These are phyloP conservation scores for Parauchenoglanis punctatus DNA, from an alignment of 2,797 vertebrate species.

Conservation along the genomic window DNA sequence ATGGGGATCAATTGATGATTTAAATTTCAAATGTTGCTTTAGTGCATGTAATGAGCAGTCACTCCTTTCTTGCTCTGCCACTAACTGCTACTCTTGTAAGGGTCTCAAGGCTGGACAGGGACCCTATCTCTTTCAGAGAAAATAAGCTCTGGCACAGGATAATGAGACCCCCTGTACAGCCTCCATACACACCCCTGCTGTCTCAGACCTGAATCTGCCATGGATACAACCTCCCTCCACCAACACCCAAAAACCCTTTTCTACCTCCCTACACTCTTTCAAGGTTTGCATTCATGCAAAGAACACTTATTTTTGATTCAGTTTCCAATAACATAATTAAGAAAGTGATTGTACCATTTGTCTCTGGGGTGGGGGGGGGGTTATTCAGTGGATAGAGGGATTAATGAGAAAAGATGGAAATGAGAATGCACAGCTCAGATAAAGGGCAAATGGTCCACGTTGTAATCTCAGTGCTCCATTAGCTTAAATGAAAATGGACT, in stretches of 20 bases:
- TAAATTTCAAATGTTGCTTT: constrained; percentile 37
- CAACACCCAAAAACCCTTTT: neutral
- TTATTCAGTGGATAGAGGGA: neutral
- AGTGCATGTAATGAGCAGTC: constrained; percentile 31
- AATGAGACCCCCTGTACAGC: constrained; percentile 69
- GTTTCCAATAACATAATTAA: constrained; percentile 57
- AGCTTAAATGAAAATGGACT: constrained; percentile 4
- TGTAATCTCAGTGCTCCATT: constrained; percentile 15
- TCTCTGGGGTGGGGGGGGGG: constrained; percentile 51
- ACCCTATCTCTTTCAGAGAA: constrained; percentile 46
- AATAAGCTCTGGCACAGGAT: constrained; percentile 66
- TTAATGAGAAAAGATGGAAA: constrained; percentile 61
- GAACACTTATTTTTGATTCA: constrained; percentile 65
- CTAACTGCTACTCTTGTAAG: constrained; percentile 62
- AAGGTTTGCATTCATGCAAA: constrained; percentile 53
- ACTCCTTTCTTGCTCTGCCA: constrained; percentile 41
- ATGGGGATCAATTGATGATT: constrained; percentile 26
- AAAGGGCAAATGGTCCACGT: neutral
- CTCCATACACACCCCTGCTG: constrained; percentile 57
- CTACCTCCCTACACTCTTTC: constrained; percentile 47
- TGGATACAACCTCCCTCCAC: constrained; percentile 50
- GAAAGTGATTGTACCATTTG: constrained; percentile 65
- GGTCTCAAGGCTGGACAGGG: constrained; percentile 59
- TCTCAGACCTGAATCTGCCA: constrained; percentile 60
- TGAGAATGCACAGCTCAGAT: constrained; percentile 26